A percentile compares a stretch with the other conserved stretches of the same genome.
These are phyloP conservation scores for Channa maculata DNA, from an alignment of 2,113 vertebrate genomes.

Conservation along the genomic window DNA sequence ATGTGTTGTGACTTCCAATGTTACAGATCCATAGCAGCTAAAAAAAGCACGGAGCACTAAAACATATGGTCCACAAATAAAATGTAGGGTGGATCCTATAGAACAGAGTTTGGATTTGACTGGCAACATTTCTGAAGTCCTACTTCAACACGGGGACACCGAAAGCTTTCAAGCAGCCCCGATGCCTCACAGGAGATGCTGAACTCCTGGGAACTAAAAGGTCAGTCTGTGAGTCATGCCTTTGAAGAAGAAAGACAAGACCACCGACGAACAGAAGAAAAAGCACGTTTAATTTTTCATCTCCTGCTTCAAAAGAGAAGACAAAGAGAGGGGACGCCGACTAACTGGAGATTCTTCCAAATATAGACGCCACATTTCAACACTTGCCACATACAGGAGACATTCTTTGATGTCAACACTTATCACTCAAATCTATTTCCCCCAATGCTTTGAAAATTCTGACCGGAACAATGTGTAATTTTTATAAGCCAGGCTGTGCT, in stretches of 20 bases:
- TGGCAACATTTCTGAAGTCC: constrained; percentile 18
- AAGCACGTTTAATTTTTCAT: constrained; percentile 71
- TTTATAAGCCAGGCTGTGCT: constrained; percentile 12
- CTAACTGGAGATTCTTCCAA: constrained; percentile 58
- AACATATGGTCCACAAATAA: too few species aligned
- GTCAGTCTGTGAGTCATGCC: constrained; percentile 69
- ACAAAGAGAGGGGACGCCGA: constrained; percentile 35
- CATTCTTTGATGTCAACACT: constrained; percentile 61
- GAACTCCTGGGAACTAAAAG: constrained; percentile 63
- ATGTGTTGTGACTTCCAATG: background rate
- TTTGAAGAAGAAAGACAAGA: constrained; percentile 81
- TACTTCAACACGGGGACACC: constrained; percentile 5
- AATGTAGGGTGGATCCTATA: background rate
- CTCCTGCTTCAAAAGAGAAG: constrained; percentile 63
- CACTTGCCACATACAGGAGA: constrained; percentile 15
- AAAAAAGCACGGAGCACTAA: background rate
- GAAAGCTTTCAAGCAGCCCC: constrained; percentile 43
- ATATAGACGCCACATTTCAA: constrained; percentile 58
- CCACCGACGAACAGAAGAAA: constrained; percentile 57
- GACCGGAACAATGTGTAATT: constrained; percentile 28
- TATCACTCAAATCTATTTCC: constrained; percentile 40
- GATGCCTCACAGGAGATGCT: constrained; percentile 52
- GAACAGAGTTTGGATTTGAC: background rate
- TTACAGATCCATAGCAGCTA: background rate
- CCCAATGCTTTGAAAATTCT: constrained; percentile 19